Conservation (phyloP, 2,113 vertebrate genomes). For the Diadophis punctatus region DNA sequence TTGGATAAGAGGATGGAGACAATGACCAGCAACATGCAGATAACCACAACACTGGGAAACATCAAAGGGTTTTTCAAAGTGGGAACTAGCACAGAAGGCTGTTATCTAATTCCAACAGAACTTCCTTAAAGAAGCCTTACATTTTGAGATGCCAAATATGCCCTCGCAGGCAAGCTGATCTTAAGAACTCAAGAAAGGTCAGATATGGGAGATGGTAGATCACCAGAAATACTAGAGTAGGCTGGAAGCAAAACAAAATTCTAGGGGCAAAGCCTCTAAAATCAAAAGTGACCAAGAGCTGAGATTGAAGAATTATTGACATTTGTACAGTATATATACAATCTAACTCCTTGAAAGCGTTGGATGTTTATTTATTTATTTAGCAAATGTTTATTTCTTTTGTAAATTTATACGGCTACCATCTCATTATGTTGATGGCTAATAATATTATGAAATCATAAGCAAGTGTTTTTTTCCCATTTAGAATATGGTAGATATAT, state of each 20-base stretch:
- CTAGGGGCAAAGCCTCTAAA: background rate
- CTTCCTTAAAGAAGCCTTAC: background rate
- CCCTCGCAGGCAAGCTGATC: background rate
- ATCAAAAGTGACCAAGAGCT: background rate
- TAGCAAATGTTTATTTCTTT: background rate
- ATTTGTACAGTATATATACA: background rate
- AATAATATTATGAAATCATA: background rate
- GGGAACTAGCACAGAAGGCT: background rate
- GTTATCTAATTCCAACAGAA: background rate
- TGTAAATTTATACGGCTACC: background rate
- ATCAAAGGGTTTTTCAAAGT: conserved; percentile 12
- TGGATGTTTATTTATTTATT: background rate
- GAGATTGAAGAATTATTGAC: background rate
- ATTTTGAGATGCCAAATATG: background rate
- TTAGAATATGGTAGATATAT: background rate
- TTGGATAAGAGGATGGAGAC: background rate
- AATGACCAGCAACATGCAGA: background rate
- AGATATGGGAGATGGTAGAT: background rate
- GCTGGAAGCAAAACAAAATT: background rate
- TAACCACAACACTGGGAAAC: background rate
- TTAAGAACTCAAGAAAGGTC: background rate
- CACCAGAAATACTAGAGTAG: background rate
- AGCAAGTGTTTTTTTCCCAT: background rate
- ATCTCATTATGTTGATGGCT: background rate
- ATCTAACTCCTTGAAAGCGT: background rate